Base-by-base conservation (phyloP, 2,888 invertebrate genomes). In the Drosophila mimica region DNA sequence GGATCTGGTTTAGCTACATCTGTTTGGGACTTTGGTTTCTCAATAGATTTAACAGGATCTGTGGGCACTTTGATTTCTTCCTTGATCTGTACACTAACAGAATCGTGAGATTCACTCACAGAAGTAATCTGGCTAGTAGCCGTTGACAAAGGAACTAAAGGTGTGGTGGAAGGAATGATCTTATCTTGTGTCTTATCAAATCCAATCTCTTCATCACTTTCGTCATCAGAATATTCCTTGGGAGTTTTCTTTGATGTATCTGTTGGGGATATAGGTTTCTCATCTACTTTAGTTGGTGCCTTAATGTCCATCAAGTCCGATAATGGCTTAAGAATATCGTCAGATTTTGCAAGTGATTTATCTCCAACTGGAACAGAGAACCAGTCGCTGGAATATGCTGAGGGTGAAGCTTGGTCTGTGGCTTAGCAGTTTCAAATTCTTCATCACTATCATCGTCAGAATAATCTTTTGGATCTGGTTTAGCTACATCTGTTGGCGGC, bases 21-120 rank as follows among this genome's bases (percentile, higher is more conserved):
- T 36, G 57, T 31, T 8, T 61, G 65, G 0, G 65, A 57, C 57
- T 56, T 65, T 20, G 58, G 63, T 17, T 61, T 64, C 17, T 52
- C 62, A 46, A 58, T 52, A 17, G 34, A 11, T 9, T n/a, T 25
- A 13, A 34, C 4, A 13, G 13, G 4, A 34, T 34, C 34, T 17
- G 20, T 58, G n/a, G 65, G 65, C 11, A 51, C 25, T 25, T 58
- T 51, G 8, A 64, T 28, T 49, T 49, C 31, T 8, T 64, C 57
- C 20, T 64, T 48, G 1, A 56, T 31, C 38, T 40, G 48, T 9
- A 60, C 34, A 34, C 53, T 46, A 9, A 53, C 34, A 13, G 62
- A 43, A 34, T 62, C 43, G 2, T 15, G 62, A n/a, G 62, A 53
- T 15, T 62, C 53, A 43, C 28, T 28, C n/a, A 54, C 36, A 20